Base-by-base conservation (phyloP, 2,888 invertebrate species). In the Cosmia pyralina region DNA sequence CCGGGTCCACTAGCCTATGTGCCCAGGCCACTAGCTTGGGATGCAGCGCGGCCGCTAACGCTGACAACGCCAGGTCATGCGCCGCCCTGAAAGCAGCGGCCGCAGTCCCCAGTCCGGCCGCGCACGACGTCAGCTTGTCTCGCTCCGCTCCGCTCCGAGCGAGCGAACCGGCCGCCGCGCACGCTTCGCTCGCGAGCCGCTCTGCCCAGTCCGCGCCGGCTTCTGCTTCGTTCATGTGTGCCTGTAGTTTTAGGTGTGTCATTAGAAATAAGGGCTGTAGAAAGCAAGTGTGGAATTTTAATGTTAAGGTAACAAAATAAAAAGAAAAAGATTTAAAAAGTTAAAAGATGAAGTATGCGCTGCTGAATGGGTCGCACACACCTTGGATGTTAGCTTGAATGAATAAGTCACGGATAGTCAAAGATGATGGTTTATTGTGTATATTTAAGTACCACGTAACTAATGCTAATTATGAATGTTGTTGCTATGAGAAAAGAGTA, bases 131-230 rank as follows among this genome's bases (percentile, higher is more conserved):
- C 81, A 95, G 90, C 89, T 91, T 90, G 79, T 69, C 88, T 19
- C 94, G 90, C 90, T 96, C 96, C 83, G 69, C 92, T 83, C 0
- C 90, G 83, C 83, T 34, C 1, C 97, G 97, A 85, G 97, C 97
- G 48, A 97, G 96, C 63, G 96, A 96, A 65, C 96, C 96, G 34
- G 98, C 98, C 90, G 97, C 98, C 71, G 96, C 97, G 86, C 97
- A 97, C 84, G 99, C 97, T 79, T 97, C 98, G 78, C 96, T 97
- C 88, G 98, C 98, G 52, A 99, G 95, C 0, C 98, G 98, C 91
- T 98, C 98, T 62, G 99, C 97, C 94, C 99, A 99, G 90, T 99
- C 99, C 79, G 98, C 98, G 85, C 99, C 98, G 62, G 98, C 97
- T 90, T 99, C 99, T 15, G 99, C 98, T 93, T 99, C 99, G 93